Conservation (phyloP, 2,113 vertebrate genomes). For the Siniperca knerii region DNA sequence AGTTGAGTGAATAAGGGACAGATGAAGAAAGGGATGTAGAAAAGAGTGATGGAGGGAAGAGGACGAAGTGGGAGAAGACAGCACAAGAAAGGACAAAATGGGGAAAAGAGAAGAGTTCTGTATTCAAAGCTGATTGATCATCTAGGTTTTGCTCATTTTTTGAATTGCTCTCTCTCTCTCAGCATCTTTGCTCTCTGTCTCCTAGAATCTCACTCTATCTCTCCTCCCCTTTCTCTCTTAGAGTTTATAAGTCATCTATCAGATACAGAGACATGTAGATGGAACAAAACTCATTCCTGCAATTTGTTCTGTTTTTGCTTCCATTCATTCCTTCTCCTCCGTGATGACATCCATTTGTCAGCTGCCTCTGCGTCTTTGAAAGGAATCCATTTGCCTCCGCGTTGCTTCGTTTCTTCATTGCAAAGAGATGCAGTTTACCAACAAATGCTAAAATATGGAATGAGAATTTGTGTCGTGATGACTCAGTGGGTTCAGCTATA, state of each 20-base stretch:
- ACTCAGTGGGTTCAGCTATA: slow-evolving; percentile 45
- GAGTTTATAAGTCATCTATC: slow-evolving; percentile 54
- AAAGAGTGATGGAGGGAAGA: neutral
- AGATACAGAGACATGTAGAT: slow-evolving; percentile 41
- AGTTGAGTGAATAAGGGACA: neutral
- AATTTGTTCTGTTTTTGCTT: slow-evolving; percentile 56
- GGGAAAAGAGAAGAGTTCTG: neutral
- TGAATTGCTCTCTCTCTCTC: slow-evolving; percentile 1
- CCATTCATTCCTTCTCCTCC: slow-evolving; percentile 29
- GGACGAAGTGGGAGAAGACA: neutral
- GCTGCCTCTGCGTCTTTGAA: slow-evolving; percentile 38
- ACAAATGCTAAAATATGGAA: slow-evolving; percentile 40
- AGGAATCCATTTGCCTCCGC: slow-evolving; percentile 53
- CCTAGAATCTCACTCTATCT: slow-evolving; percentile 8
- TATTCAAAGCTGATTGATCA: slow-evolving; percentile 18
- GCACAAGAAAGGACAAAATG: neutral
- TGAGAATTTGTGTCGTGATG: slow-evolving; percentile 51
- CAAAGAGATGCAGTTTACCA: slow-evolving; percentile 32
- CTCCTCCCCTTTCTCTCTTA: rapidly evolving
- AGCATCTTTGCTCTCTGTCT: slow-evolving; percentile 15
- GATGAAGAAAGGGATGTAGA: neutral
- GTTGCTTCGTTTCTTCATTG: slow-evolving; percentile 24
- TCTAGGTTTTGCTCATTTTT: slow-evolving; percentile 20
- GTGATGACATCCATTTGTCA: slow-evolving; percentile 55
- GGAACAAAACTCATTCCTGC: slow-evolving; percentile 37